Base-by-base conservation (phyloP, 2,888 invertebrate species). In the Oxyscelio sp. region DNA sequence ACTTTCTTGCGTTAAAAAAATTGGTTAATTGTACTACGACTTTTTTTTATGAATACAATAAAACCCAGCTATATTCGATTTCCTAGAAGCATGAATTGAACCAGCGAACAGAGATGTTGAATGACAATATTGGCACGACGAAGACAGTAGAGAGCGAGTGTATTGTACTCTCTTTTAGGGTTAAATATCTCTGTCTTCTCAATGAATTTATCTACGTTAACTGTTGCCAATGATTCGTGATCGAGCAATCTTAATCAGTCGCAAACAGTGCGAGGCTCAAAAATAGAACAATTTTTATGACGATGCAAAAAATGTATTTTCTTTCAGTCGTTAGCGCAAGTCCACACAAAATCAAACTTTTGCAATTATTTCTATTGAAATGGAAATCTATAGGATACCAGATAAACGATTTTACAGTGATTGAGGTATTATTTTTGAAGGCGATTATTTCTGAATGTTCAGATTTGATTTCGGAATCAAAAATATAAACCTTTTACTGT, bases 141-240 rank as follows among this genome's bases (percentile, higher is more conserved):
- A 43, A 71, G 75, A 82, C 31, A 24, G 40, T n/a, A 13, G 2
- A 1, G n/a, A 61, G 31, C 34, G 43, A 70, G 50, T 61, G 68
- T 63, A 70, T 77, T 65, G 75, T 52, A 63, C 65, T 77, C 58
- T 65, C 43, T 71, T 54, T 50, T 71, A 65, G 65, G 82, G 82
- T 82, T 82, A 75, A 75, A 70, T 68, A 68, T 82, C 75, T 82
- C 65, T 48, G 75, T 71, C 75, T 68, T 40, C 50, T 71, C 63
- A 82, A 82, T 82, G 71, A 75, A 71, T 70, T 75, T 71, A 75
- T 82, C 75, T 75, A 65, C 75, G 58, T 71, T 71, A 75, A 82
- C 81, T 75, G 75, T 52, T 27, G 40, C 40, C 68, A 63, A 75
- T 81, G 65, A 59, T 50, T 73, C 9, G 31, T 24, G 43, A 80